phyloP scores from a whole-genome alignment of 2,888 invertebrate genomes.

The Perizoma affinitatum region DNA sequence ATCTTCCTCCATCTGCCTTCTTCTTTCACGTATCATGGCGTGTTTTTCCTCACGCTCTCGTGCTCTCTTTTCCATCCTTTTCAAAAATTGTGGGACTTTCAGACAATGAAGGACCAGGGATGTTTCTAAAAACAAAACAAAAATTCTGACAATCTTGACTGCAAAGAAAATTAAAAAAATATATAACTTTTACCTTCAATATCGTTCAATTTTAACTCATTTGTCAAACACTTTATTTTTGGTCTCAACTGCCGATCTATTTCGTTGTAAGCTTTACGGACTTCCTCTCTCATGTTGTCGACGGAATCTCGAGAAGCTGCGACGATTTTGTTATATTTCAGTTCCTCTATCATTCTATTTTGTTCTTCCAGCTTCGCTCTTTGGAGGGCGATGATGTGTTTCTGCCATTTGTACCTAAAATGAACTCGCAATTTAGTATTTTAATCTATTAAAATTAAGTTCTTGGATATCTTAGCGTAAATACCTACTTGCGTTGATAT shows the following conservation, averaged over 20 bases:
- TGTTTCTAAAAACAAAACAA: conserved; percentile 54
- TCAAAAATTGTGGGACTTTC: conserved; percentile 87
- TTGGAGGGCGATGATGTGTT: conserved; percentile 89
- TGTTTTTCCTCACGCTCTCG: conserved; percentile 85
- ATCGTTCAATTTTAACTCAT: conserved; percentile 72
- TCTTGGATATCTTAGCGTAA: no score
- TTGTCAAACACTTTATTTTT: conserved; percentile 81
- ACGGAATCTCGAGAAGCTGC: conserved; percentile 86
- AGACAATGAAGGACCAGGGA: conserved; percentile 73
- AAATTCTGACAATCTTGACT: no score
- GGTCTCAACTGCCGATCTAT: conserved; percentile 83
- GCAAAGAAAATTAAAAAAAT: neutral
- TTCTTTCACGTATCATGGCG: conserved; percentile 74
- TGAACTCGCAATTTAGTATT: no score
- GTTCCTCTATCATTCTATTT: conserved; percentile 88
- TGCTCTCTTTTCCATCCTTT: conserved; percentile 89
- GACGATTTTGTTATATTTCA: conserved; percentile 87
- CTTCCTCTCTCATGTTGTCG: conserved; percentile 82
- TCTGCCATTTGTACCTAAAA: conserved; percentile 86
- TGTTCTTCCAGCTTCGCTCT: conserved; percentile 88
- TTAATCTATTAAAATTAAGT: no score
- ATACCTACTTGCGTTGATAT: conserved; percentile 71
- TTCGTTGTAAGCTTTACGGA: conserved; percentile 82
- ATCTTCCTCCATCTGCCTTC: conserved; percentile 78
- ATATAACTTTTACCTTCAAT: conserved; percentile 62